A percentile compares a stretch with the other conserved stretches of the same genome.
These are phyloP conservation scores for Notothenia coriiceps DNA, from an alignment of 2,113 vertebrate genomes.

Conservation along the genomic window DNA sequence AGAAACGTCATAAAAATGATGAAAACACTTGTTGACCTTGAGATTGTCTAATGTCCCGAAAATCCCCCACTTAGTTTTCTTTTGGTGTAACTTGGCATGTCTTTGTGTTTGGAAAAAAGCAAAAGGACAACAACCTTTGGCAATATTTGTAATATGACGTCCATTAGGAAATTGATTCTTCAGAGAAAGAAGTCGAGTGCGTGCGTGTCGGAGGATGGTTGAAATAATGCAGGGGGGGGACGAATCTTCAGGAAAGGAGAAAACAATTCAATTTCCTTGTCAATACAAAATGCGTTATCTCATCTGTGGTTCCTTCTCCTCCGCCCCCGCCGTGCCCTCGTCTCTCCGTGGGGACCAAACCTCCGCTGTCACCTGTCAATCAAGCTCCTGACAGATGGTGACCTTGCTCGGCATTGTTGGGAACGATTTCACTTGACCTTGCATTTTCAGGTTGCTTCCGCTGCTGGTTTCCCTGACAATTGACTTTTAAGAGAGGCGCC, in stretches of 20 bases:
- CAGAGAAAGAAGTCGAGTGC: slow-evolving; percentile 38
- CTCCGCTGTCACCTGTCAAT: slow-evolving; percentile 82
- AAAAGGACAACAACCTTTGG: slow-evolving; percentile 66
- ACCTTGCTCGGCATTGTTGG: slow-evolving; percentile 77
- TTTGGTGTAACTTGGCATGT: slow-evolving; percentile 67
- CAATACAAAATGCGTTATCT: slow-evolving; percentile 76
- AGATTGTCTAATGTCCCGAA: slow-evolving; percentile 40
- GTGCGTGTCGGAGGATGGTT: slow-evolving; percentile 19
- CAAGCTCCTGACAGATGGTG: slow-evolving; percentile 70
- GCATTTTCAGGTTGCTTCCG: slow-evolving; percentile 69
- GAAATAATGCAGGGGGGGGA: not conserved
- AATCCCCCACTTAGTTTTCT: slow-evolving; percentile 65
- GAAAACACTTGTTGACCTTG: slow-evolving; percentile 70
- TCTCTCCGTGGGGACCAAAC: slow-evolving; percentile 46
- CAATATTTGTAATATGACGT: slow-evolving; percentile 51
- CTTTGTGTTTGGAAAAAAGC: slow-evolving; percentile 43
- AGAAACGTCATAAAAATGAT: slow-evolving; percentile 57
- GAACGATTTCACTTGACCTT: slow-evolving; percentile 72
- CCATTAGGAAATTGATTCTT: slow-evolving; percentile 76
- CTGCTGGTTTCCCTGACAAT: slow-evolving; percentile 58
- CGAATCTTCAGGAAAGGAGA: slow-evolving; percentile 40
- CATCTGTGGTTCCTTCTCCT: slow-evolving; percentile 38
- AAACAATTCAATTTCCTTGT: slow-evolving; percentile 59
- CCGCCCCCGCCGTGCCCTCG: slow-evolving; percentile 18
- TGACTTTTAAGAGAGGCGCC: slow-evolving; percentile 64